phyloP scores from a whole-genome alignment of 2,888 invertebrate genomes.

The Phalangium opilio region DNA sequence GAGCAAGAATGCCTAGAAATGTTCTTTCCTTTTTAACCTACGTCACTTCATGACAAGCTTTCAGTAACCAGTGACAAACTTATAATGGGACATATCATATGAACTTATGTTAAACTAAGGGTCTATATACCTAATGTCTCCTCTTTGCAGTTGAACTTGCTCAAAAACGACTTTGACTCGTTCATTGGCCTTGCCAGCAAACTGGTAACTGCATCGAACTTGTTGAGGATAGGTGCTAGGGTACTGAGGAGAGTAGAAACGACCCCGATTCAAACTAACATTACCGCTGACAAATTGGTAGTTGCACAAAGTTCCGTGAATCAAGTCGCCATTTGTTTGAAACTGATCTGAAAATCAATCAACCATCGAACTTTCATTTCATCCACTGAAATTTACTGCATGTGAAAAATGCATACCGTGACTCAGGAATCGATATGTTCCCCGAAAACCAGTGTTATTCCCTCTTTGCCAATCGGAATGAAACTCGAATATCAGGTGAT shows the following conservation, averaged over 20 bases:
- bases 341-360: constrained; percentile 46
- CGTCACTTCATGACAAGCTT: too few relatives aligned
- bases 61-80: too few relatives aligned
- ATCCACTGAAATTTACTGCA: too few relatives aligned
- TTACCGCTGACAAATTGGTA: constrained; percentile 64
- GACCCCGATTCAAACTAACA: constrained; percentile 51
- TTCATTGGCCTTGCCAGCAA: constrained; percentile 53
- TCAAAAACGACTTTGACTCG: constrained; percentile 66
- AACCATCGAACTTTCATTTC: too few relatives aligned
- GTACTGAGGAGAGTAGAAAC: constrained; percentile 80
- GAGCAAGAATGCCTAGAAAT: too few relatives aligned
- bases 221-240: constrained; percentile 89
- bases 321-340: constrained; percentile 58
- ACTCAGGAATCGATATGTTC: constrained; percentile 56
- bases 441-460: constrained; percentile 48
- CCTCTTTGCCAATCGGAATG: constrained; percentile 42
- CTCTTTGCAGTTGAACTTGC: constrained; percentile 58
- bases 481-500: constrained; percentile 56
- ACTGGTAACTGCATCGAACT: constrained; percentile 70
- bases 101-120: too few relatives aligned
- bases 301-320: constrained; percentile 65
- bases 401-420: constrained; percentile 5
- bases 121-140: constrained; percentile 49
- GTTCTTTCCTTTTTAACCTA: too few relatives aligned
- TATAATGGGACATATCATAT: too few relatives aligned